A percentile compares a stretch with the other conserved stretches of the same genome.
These are phyloP conservation scores for Paradoxurus hermaphroditus DNA, from an alignment of 2,113 vertebrate species.

Conservation along the genomic window DNA sequence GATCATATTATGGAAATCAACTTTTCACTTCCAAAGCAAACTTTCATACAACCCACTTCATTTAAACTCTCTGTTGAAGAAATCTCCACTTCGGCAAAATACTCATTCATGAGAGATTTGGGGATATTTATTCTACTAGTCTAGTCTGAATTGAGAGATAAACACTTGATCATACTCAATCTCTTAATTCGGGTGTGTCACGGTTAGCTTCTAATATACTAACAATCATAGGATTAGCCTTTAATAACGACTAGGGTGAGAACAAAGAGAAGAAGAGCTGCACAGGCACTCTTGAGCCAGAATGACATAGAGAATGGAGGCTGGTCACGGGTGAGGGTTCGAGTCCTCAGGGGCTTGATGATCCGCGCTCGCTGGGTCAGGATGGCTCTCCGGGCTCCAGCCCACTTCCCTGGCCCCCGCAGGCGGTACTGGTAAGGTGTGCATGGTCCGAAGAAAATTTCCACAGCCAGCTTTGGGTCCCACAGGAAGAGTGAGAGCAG, in stretches of 20 bases:
- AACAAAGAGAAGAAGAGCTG: background rate
- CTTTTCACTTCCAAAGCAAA: background rate
- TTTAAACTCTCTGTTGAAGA: background rate
- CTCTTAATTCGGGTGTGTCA: background rate
- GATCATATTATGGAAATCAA: background rate
- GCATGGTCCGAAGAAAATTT: slow-evolving; percentile 82
- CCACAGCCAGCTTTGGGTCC: slow-evolving; percentile 83
- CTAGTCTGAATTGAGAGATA: background rate
- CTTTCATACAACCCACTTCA: background rate
- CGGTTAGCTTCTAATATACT: background rate
- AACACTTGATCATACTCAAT: too few species aligned
- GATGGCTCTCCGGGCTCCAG: slow-evolving; percentile 83
- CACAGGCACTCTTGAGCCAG: background rate
- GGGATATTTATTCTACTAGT: background rate
- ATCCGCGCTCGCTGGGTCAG: slow-evolving; percentile 81
- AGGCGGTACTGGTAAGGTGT: slow-evolving; percentile 88
- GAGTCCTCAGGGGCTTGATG: slow-evolving; percentile 82
- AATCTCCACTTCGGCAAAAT: background rate
- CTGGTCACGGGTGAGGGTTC: background rate
- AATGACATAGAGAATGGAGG: background rate
- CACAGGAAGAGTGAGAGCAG: slow-evolving; percentile 80
- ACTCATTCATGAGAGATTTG: background rate
- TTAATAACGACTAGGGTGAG: background rate
- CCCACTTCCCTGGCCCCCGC: slow-evolving; percentile 84
- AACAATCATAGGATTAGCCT: background rate